phyloP scores from a whole-genome alignment of 2,888 invertebrate species.

The Schrankia costaestrigalis region DNA sequence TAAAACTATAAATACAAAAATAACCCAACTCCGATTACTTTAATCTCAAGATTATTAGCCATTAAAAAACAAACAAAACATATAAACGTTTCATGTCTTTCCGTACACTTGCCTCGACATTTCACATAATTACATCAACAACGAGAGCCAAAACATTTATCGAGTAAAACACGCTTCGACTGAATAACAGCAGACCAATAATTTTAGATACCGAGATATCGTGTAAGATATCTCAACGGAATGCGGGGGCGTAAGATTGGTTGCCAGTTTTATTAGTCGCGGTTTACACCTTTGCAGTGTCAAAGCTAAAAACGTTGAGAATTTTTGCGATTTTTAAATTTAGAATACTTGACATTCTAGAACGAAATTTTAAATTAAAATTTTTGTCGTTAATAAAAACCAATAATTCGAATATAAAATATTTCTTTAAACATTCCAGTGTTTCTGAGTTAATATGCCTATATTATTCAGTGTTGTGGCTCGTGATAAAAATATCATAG shows the following conservation, averaged over 20 bases:
- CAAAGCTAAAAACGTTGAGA: too few relatives aligned
- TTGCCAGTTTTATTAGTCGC: slow-evolving; percentile 32
- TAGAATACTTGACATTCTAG: too few relatives aligned
- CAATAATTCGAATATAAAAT: too few relatives aligned
- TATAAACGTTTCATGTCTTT: too few relatives aligned
- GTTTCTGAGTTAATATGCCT: slow-evolving; percentile 83
- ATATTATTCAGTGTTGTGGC: slow-evolving; percentile 94
- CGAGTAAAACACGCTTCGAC: slow-evolving; percentile 43
- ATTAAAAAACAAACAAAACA: too few relatives aligned
- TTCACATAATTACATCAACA: slow-evolving; percentile 52
- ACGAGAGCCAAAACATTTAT: slow-evolving; percentile 59
- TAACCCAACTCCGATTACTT: too few relatives aligned
- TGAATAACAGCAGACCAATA: slow-evolving; percentile 42
- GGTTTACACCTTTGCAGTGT: slow-evolving; percentile 18
- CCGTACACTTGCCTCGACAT: slow-evolving; percentile 40
- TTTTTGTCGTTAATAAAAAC: too few relatives aligned
- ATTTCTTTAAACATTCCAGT: too few relatives aligned
- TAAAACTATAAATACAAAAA: too few relatives aligned
- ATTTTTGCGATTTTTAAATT: too few relatives aligned
- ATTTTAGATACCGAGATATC: slow-evolving; percentile 37
- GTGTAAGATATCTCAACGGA: slow-evolving; percentile 15
- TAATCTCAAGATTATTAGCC: too few relatives aligned
- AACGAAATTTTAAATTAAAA: too few relatives aligned
- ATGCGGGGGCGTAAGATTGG: slow-evolving; percentile 21
- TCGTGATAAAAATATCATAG: slow-evolving; percentile 86